phyloP scores from a whole-genome alignment of 2,797 vertebrate species.

The Falco concolor region DNA sequence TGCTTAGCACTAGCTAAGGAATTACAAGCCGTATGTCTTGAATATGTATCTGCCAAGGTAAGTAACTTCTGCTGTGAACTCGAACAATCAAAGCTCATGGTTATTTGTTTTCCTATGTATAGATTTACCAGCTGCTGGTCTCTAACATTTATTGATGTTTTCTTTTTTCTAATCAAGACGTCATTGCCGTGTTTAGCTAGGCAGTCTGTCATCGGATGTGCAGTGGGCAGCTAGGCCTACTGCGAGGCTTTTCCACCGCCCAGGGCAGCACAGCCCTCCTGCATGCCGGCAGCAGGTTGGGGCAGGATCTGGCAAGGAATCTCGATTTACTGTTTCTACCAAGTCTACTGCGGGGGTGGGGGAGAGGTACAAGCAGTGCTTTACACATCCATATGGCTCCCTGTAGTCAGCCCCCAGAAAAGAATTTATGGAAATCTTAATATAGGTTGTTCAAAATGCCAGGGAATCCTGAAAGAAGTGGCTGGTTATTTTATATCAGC shows the following conservation, averaged over 20 bases:
- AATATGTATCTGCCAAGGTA: constrained; percentile 71
- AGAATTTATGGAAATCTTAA: not conserved
- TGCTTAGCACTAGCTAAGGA: too few species aligned
- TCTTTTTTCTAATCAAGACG: not conserved
- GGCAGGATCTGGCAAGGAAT: not conserved
- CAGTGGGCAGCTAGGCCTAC: not conserved
- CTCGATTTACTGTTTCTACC: not conserved
- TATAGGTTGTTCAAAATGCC: not conserved
- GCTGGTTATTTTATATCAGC: not conserved
- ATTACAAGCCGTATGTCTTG: too few species aligned
- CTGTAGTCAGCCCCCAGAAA: not conserved
- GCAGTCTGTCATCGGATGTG: not conserved
- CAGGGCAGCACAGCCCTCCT: not conserved
- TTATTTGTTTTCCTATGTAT: constrained; percentile 67
- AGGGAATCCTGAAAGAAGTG: not conserved
- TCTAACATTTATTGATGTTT: constrained; percentile 33
- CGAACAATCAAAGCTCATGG: not conserved
- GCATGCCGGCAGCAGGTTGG: not conserved
- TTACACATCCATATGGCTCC: not conserved
- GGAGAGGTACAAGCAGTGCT: not conserved
- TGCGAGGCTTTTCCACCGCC: not conserved
- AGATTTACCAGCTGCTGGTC: constrained; percentile 62
- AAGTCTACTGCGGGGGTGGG: rapidly evolving
- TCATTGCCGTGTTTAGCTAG: not conserved
- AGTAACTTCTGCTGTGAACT: constrained; percentile 61